These are phyloP conservation scores for Cyprinodon brontotheroides DNA, from an alignment of 2,113 vertebrate species.

Conservation along the genomic window DNA sequence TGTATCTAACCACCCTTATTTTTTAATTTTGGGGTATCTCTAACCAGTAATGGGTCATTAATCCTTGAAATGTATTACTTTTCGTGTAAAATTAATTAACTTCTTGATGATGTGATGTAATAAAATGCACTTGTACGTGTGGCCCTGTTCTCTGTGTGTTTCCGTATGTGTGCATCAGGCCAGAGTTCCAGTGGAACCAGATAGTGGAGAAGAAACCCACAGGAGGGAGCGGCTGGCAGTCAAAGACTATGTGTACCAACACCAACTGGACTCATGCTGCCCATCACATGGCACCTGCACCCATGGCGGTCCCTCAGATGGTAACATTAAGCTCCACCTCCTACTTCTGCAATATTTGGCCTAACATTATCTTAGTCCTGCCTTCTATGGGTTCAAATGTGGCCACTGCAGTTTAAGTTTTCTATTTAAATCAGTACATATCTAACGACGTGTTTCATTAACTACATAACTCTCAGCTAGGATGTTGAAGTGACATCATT, in stretches of 20 bases:
- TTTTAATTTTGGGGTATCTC: neutral
- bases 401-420: too few relatives aligned
- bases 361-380: too few relatives aligned
- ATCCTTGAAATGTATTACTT: neutral
- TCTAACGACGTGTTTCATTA: too few relatives aligned
- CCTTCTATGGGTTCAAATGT: too few relatives aligned
- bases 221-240: conserved; percentile 88
- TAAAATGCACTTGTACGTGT: neutral
- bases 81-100: neutral
- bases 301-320: conserved; percentile 85
- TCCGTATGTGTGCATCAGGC: conserved; percentile 71
- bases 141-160: conserved; percentile 10
- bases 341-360: too few relatives aligned
- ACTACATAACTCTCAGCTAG: too few relatives aligned
- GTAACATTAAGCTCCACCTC: conserved; percentile 72
- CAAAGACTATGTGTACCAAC: conserved; percentile 85
- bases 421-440: too few relatives aligned
- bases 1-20: neutral
- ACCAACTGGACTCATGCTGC: conserved; percentile 84
- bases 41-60: neutral
- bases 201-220: conserved; percentile 87
- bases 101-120: neutral
- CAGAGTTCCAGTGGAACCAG: conserved; percentile 87
- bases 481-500: too few relatives aligned
- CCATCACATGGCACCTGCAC: conserved; percentile 81